A percentile compares a stretch with the other conserved stretches of the same genome.
Conservation (phyloP, 2,797 vertebrate genomes). For the Morelia viridis region DNA sequence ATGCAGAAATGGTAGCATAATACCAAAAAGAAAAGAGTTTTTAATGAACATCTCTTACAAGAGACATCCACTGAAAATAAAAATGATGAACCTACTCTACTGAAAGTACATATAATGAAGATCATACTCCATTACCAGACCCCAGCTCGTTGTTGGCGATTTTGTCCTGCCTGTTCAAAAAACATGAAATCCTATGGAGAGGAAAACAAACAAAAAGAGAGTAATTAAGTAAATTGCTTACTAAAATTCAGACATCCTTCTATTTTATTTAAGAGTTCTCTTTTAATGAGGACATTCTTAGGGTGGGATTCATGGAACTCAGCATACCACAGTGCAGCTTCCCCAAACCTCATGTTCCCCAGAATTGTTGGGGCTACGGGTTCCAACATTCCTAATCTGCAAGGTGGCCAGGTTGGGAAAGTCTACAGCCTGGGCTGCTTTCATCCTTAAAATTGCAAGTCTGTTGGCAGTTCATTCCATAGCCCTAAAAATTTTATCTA, state of each 20-base stretch:
- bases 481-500: conserved; percentile 23
- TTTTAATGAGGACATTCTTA: background rate
- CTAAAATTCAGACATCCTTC: background rate
- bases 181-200: conserved; percentile 68
- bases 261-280: background rate
- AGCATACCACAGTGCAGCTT: background rate
- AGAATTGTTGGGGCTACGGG: background rate
- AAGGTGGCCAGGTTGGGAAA: background rate
- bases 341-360: background rate
- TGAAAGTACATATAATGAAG: background rate
- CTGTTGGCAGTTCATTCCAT: background rate
- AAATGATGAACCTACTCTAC: background rate
- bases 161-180: conserved; percentile 50
- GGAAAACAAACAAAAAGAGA: conserved; percentile 20
- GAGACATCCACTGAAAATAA: background rate
- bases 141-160: conserved; percentile 4
- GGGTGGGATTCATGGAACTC: background rate
- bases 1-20: background rate
- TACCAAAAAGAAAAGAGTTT: background rate
- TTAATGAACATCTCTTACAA: background rate
- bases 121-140: conserved; percentile 43
- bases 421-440: background rate
- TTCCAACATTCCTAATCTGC: background rate
- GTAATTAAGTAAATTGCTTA: background rate
- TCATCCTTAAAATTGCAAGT: background rate